phyloP scores from a whole-genome alignment of 1,140 invertebrate genomes.

The Condylostylus longicornis region DNA sequence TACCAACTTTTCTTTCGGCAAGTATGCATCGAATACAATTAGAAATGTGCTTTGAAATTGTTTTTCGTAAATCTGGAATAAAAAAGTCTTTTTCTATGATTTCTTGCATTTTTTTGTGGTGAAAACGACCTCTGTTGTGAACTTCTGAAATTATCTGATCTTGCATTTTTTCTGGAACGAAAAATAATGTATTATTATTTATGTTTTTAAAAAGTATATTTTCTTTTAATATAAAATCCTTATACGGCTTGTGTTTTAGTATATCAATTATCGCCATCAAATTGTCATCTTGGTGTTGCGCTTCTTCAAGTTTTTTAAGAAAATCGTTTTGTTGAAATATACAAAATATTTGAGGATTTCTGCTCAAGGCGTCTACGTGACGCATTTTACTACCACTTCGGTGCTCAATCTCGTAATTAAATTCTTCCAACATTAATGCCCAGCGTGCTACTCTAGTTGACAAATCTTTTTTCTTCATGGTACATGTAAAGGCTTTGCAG shows the following conservation, averaged over 20 bases:
- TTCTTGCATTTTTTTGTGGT: conserved; percentile 12
- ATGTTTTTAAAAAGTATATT: conserved; percentile 2
- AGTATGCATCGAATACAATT: conserved; percentile 26
- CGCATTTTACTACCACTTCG: conserved; percentile 11
- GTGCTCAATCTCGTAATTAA: conserved; percentile 13
- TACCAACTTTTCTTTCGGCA: conserved; percentile 18
- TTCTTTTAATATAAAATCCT: neutral
- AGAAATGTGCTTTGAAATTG: conserved; percentile 17
- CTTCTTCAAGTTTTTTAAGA: neutral
- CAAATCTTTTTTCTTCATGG: conserved; percentile 12
- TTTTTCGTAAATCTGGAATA: conserved; percentile 21
- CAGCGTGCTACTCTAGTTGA: conserved; percentile 8
- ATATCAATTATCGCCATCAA: neutral
- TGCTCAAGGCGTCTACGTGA: conserved; percentile 16
- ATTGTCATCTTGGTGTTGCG: neutral
- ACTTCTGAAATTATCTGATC: conserved; percentile 8
- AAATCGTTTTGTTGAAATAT: conserved; percentile 1
- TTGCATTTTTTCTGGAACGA: conserved; percentile 13
- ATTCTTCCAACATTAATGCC: conserved; percentile 12
- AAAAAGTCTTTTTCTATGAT: conserved; percentile 28
- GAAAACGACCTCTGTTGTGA: conserved; percentile 9
- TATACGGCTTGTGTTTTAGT: neutral
- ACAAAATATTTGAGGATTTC: conserved; percentile 2
- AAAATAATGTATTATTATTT: conserved; percentile 7
- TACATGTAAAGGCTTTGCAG: conserved; percentile 20